Evolutionary conservation across 1,140 invertebrate genomes (phyloP), one percentile per base, ranked within the genome.

Genomic region (Drosophila leontia): DNA sequence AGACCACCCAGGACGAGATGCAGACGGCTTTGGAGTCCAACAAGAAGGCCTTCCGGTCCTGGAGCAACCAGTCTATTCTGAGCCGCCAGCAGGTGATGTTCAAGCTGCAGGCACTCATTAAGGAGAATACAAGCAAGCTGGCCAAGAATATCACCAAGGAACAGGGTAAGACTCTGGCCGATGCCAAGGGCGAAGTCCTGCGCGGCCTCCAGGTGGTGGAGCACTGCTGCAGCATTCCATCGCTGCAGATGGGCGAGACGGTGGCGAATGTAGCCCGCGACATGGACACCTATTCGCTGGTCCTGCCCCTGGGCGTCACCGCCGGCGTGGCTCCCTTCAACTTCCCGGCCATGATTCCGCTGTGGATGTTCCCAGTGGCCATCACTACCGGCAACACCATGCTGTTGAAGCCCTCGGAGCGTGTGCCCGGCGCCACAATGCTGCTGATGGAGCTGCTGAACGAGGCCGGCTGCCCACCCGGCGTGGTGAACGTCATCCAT

Each of bases 311-410:
- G 13, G 92, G 92, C 9, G 92, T 93, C 7, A 93, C 92, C 70
- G 93, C 93, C 82, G 98, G 98, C 42, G 98, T 99, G 83, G 97
- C 97, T 39, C 97, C 97, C 0, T 98, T 98, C 91, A 98, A 98
- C 93, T 99, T 99, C 93, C 99, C 99, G 1, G 99, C 99, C 41
- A 99, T 99, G 99, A 99, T 99, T 88, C 99, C 99, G 0, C 94
- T 99, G 3, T 99, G 99, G 99, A 99, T 99, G 96, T 99, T 99
- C 94, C 98, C 98, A 1, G 94, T 99, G 68, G 97, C 98, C 7
- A 93, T 99, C 17, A 98, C 98, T 7, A 98, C 97, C 75, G 99
- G 99, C 53, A 97, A 97, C 88, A 95, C 96, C 0, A 94, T 95
- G 77, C 93, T 97, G 64, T 93, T 97, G 44, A 97, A 97, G 93